Evolutionary conservation across 2,888 invertebrate genomes (phyloP).

Genomic region (Ornithoptera priamus): DNA sequence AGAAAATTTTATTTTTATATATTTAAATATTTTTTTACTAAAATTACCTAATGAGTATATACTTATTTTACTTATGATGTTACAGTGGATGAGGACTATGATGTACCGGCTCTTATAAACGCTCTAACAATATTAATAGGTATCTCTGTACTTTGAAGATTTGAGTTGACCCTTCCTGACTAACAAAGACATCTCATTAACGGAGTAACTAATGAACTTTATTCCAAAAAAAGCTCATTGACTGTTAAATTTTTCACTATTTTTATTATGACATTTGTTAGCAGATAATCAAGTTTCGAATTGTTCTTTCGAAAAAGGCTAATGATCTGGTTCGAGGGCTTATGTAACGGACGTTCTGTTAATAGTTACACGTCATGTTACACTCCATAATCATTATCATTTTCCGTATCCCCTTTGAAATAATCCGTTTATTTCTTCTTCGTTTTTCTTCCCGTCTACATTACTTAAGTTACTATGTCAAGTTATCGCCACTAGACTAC

Average conservation of each 20-base stretch:
- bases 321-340: background rate
- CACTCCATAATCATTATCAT: too few relatives aligned
- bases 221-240: background rate
- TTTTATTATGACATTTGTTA: background rate
- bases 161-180: conserved; percentile 54
- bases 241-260: background rate
- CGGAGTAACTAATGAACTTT: conserved; percentile 19
- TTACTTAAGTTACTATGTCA: too few relatives aligned
- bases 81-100: conserved; percentile 86
- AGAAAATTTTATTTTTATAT: conserved; percentile 22
- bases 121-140: conserved; percentile 86
- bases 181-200: conserved; percentile 38
- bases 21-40: conserved; percentile 19
- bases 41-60: background rate
- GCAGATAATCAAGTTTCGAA: background rate
- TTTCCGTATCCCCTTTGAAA: too few relatives aligned
- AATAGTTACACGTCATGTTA: background rate
- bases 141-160: conserved; percentile 58
- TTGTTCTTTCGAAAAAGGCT: background rate
- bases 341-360: background rate
- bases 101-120: conserved; percentile 85
- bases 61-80: conserved; percentile 48
- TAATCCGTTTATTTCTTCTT: background rate
- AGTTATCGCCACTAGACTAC: too few relatives aligned
- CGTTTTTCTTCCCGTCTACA: background rate